Evolutionary conservation across 2,888 invertebrate genomes (phyloP), one percentile per base, ranked within the genome.

Genomic region (Sicus ferrugineus): DNA sequence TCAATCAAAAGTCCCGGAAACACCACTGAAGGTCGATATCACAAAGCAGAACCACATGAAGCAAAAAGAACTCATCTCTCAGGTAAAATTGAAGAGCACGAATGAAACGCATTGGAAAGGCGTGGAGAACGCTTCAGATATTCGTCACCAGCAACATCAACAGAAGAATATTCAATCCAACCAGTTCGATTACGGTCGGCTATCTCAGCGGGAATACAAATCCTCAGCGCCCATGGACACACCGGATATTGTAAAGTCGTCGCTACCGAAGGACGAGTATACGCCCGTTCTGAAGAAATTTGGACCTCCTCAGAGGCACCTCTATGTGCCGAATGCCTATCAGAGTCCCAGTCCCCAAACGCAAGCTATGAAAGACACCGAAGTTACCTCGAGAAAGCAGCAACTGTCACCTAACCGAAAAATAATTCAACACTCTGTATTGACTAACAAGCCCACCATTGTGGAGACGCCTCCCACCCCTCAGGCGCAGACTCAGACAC

Each of bases 241-340:
- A 0, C 84, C 84, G 2, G 84, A 84, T 28, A 85, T 84, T 19
- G 84, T 84, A 0, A 84, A 84, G 68, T 84, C 84, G 0, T 84
- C 84, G 46, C 75, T 84, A 30, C 80, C 81, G 19, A 84, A 84
- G 69, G 84, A 80, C 50, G 81, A 84, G n/a, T 77, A 77, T 56
- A 77, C 81, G 9, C 85, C 85, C 0, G 77, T 85, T 46, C 69
- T 84, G 0, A 85, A 85, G 70, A 85, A 85, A 68, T 85, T 84
- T 31, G 84, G 84, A 1, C 84, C 84, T 26, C 81, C 84, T 0
- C 85, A 84, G 70, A 76, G 83, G 3, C 84, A 85, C 72, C 81
- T 80, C 38, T 85, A 85, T 58, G 77, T 82, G 69, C 84, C 84
- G 16, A 85, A 85, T 70, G 77, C 85, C 0, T 85, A 85, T 58